Evolutionary conservation across 1,140 invertebrate genomes (phyloP), one percentile per base, ranked within the genome.

Genomic region (Amyelois transitella): DNA sequence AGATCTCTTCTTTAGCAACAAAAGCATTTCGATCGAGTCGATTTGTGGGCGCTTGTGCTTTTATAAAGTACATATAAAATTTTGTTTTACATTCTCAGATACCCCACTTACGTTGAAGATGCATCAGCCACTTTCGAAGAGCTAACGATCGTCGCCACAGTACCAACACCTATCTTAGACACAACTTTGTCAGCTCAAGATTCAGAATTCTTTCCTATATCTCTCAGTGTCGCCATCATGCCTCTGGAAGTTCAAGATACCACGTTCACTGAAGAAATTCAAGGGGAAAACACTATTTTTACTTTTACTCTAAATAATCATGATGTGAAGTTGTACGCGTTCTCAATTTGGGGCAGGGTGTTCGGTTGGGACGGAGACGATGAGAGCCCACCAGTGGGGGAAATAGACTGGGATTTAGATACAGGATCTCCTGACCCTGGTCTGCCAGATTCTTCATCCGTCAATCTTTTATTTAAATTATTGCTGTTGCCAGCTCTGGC

Each of bases 321-420:
- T 19, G 43, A 62, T 14, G 56, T 48, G 0, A 64, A 78, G 6
- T 66, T 86, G 43, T 81, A 81, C 25, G 58, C 64, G 8, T 84
- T 88, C 56, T 77, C 66, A 8, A 38, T 88, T 6, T 83, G 75
- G 69, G 84, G 84, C 0, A 75, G 84, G 53, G 57, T 70, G 17
- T 87, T 76, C 55, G 69, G 64, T 0, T 70, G 58, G 5, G 81
- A 84, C 43, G 76, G 69, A 0, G 12, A 71, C 28, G 66, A 74
- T 6, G 60, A 54, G 0, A 53, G 67, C 3, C 68, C 76, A 6
- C 65, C 76, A 1, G 12, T 62, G 5, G 20, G 47, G 7, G 49
- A 58, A 1, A 38, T 38, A 38, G 32, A 38, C 6, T 38, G 32
- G 32, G 32, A 38, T 14, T 4, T 14, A 8, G 1, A 38, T 1